Evolutionary conservation across 2,113 vertebrate species (phyloP), one percentile per base, ranked within the genome.

Genomic region (Ornithorhynchus anatinus): DNA sequence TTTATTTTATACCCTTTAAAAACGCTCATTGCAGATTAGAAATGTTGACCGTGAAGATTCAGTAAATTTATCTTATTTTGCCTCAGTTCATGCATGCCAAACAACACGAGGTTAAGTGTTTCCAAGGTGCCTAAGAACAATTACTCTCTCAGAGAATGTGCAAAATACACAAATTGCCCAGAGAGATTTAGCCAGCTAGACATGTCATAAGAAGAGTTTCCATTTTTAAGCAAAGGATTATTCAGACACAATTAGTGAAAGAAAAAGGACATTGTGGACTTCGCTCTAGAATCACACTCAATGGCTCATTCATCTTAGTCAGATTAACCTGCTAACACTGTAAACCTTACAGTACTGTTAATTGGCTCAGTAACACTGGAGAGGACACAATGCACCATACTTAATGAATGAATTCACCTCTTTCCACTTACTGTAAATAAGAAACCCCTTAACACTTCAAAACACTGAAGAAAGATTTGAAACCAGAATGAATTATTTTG

Each of bases 401-500:
- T 58, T 43, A 72, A n/a, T 58, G 10, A 69, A 20, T 27, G 4
- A 0, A 2, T 44, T 75, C n/a, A 82, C 64, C 51, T 61, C 20
- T 43, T 42, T 31, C 25, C 22, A 47, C 36, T 78, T 71, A 15
- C 58, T 58, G 72, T 59, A 4, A 62, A 73, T 50, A 73, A 3
- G 69, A 65, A 59, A 76, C 37, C 22, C 33, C 57, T 65, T 5
- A 38, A 66, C 27, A 42, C 27, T 42, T 6, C 27, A 20, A 14
- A 32, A 16, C 19, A 20, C 33, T 33, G n/a, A 74, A 69, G 45
- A 57, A 71, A 54, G 23, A 39, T 19, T 33, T 57, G 20, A 14
- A 73, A 76, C 23, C 60, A 47, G 59, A 65, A 27, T 56, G 57
- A 11, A 57, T 27, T 78, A 57, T 2, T 16, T n/a, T n/a, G n/a